phyloP scores from a whole-genome alignment of 2,113 vertebrate species.

The Theristicus caerulescens region DNA sequence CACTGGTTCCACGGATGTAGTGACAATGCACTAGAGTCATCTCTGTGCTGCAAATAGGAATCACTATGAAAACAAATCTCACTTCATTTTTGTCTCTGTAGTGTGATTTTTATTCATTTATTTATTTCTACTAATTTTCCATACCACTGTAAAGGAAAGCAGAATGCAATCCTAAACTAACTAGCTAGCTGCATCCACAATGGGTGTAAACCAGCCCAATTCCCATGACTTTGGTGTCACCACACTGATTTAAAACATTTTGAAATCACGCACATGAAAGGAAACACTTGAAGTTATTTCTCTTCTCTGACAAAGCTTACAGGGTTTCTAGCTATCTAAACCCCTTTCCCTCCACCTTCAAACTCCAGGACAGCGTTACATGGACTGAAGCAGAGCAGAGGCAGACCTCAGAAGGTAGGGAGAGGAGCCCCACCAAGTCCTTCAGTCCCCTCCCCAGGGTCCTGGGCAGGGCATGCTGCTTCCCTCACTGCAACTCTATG shows the following conservation, averaged over 20 bases:
- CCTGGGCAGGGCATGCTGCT: not conserved
- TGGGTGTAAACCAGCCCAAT: not conserved
- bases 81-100: not conserved
- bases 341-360: not conserved
- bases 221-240: not conserved
- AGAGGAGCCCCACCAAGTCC: rapidly evolving
- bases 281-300: not conserved
- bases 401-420: not conserved
- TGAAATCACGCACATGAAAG: not conserved
- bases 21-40: not conserved
- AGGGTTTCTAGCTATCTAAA: not conserved
- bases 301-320: not conserved
- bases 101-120: not conserved
- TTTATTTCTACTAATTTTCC: not conserved
- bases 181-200: not conserved
- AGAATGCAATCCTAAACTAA: not conserved
- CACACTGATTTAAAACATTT: not conserved
- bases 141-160: not conserved
- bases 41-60: not conserved
- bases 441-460: not conserved
- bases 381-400: rapidly evolving
- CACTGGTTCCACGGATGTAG: not conserved
- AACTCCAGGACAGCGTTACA: not conserved
- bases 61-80: not conserved
- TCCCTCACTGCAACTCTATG: not conserved